Percentiles rank a stretch among this genome's conserved stretches.
These are phyloP conservation scores for Chunga burmeisteri DNA, from an alignment of 2,113 vertebrate genomes.

Conservation along the genomic window DNA sequence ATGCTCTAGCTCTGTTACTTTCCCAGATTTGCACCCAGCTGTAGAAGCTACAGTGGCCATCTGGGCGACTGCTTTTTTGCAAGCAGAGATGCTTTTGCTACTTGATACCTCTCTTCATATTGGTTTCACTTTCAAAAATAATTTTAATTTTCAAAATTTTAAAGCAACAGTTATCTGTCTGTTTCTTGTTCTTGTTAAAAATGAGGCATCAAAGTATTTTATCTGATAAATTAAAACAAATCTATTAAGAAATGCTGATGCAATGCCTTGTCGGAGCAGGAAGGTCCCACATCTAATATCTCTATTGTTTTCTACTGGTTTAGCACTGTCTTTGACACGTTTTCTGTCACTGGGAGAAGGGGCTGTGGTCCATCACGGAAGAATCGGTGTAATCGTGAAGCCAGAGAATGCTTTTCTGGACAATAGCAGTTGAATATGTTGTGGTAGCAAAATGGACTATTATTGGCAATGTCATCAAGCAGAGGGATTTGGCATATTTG, in stretches of 20 bases:
- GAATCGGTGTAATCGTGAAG: background rate
- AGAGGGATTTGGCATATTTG: background rate
- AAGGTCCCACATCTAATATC: background rate
- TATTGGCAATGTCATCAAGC: background rate
- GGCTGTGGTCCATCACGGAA: background rate
- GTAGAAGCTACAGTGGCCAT: background rate
- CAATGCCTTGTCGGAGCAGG: background rate
- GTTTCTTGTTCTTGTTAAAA: background rate
- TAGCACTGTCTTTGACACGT: background rate
- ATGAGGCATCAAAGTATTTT: background rate
- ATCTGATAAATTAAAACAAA: background rate
- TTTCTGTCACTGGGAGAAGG: background rate
- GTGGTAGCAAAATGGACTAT: background rate
- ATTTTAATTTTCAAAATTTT: background rate
- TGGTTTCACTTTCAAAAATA: background rate
- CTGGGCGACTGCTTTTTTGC: background rate
- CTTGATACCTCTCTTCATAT: background rate
- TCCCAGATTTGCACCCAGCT: background rate
- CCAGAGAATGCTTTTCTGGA: background rate
- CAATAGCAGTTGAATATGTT: background rate
- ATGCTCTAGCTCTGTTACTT: background rate
- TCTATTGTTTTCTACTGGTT: background rate
- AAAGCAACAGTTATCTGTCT: background rate
- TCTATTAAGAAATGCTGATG: background rate
- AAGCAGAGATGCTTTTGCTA: background rate